A percentile compares a stretch with the other conserved stretches of the same genome.
These are phyloP conservation scores for Tokudaia muenninki DNA, from an alignment of 2,797 vertebrate species.

Conservation along the genomic window DNA sequence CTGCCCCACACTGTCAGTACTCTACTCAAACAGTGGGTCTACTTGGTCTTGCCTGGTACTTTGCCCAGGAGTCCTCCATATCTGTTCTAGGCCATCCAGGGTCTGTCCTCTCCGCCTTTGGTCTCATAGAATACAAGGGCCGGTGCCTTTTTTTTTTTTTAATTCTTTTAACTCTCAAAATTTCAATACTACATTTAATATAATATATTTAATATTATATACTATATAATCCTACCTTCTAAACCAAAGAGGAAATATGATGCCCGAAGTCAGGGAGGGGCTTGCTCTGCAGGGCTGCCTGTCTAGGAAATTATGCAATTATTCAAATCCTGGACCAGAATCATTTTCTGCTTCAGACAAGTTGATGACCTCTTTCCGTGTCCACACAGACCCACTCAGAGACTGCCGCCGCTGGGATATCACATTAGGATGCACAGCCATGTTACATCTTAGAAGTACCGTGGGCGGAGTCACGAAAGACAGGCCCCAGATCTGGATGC, in stretches of 20 bases:
- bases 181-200: not conserved
- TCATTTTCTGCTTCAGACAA: not conserved
- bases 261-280: not conserved
- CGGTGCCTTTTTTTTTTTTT: not conserved
- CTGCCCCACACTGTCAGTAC: not conserved
- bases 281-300: not conserved
- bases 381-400: not conserved
- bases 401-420: not conserved
- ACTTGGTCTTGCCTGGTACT: not conserved
- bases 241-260: not conserved
- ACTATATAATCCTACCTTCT: not conserved
- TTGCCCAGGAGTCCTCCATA: not conserved
- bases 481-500: rapidly evolving
- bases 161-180: not conserved
- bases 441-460: not conserved
- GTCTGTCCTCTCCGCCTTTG: not conserved
- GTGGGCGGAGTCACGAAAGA: not conserved
- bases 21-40: not conserved
- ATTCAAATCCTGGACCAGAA: not conserved
- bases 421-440: not conserved
- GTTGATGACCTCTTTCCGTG: not conserved
- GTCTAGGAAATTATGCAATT: not conserved
- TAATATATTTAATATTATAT: not conserved
- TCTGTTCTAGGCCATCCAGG: not conserved
- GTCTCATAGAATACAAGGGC: not conserved